Evolutionary conservation across 2,888 invertebrate genomes (phyloP).

Genomic region (Leucophenga maculata): DNA sequence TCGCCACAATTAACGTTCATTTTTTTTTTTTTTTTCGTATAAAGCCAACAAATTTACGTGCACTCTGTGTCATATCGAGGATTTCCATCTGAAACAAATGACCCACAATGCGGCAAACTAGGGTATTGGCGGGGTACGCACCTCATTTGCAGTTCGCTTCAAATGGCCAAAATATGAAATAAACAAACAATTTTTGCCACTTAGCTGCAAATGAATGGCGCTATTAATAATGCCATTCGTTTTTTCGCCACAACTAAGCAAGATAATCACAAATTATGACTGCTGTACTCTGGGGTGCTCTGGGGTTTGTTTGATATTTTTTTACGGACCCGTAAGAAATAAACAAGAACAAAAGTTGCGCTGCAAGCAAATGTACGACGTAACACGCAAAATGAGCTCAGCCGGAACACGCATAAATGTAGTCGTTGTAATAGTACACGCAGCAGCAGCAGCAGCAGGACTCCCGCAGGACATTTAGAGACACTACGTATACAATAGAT

Average conservation of each 20-base stretch:
- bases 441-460: too few species aligned
- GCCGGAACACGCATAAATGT: neutral
- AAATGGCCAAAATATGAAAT: constrained; percentile 42
- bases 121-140: neutral
- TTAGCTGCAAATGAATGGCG: constrained; percentile 65
- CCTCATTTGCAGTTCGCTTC: neutral
- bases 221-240: constrained; percentile 57
- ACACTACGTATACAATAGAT: too few species aligned
- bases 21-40: too few species aligned
- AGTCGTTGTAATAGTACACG: too few species aligned
- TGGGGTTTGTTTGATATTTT: neutral
- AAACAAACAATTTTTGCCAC: constrained; percentile 67
- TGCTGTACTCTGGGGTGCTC: constrained; percentile 28
- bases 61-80: neutral
- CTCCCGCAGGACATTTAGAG: too few species aligned
- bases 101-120: constrained; percentile 1
- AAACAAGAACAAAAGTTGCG: neutral
- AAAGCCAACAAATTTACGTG: neutral
- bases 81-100: constrained; percentile 14
- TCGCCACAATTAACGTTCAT: neutral
- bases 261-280: constrained; percentile 65
- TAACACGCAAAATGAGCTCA: neutral
- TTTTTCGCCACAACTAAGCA: constrained; percentile 15
- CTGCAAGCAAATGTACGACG: too few species aligned
- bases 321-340: neutral